phyloP scores from a whole-genome alignment of 2,888 invertebrate genomes.

The Acleris literana region DNA sequence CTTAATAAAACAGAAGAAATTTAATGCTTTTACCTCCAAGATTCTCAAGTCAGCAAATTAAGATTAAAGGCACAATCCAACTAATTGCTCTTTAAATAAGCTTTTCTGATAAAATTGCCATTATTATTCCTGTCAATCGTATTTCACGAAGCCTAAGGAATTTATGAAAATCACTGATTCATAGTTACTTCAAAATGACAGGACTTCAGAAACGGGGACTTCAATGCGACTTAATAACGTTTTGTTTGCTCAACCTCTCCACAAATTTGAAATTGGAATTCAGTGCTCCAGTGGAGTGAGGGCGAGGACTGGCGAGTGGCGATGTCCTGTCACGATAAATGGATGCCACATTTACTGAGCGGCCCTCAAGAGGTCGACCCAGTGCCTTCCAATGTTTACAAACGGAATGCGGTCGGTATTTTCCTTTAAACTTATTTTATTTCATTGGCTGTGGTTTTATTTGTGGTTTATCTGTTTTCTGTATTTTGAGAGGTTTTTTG shows the following conservation, averaged over 20 bases:
- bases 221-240: slow-evolving; percentile 16
- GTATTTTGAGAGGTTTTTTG: not conserved
- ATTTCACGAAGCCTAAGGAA: no score
- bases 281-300: slow-evolving; percentile 2
- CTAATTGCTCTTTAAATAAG: not conserved
- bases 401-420: slow-evolving; percentile 18
- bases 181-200: not conserved
- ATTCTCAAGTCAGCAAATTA: not conserved
- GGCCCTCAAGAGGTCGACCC: slow-evolving; percentile 4
- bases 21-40: slow-evolving; percentile 1
- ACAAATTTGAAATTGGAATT: slow-evolving; percentile 27
- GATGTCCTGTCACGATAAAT: slow-evolving; percentile 20
- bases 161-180: no score
- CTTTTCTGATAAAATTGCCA: not conserved
- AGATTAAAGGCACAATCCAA: not conserved
- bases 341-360: slow-evolving; percentile 9
- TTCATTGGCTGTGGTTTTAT: slow-evolving; percentile 6
- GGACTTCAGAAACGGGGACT: not conserved
- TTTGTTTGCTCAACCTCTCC: slow-evolving; percentile 15
- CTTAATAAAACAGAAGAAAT: not conserved
- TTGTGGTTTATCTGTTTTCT: not conserved
- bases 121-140: no score
- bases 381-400: slow-evolving; percentile 9
- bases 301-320: slow-evolving; percentile 4
- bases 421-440: slow-evolving; percentile 6